Conservation (phyloP, 2,888 invertebrate genomes). For the Atrina japonica region DNA sequence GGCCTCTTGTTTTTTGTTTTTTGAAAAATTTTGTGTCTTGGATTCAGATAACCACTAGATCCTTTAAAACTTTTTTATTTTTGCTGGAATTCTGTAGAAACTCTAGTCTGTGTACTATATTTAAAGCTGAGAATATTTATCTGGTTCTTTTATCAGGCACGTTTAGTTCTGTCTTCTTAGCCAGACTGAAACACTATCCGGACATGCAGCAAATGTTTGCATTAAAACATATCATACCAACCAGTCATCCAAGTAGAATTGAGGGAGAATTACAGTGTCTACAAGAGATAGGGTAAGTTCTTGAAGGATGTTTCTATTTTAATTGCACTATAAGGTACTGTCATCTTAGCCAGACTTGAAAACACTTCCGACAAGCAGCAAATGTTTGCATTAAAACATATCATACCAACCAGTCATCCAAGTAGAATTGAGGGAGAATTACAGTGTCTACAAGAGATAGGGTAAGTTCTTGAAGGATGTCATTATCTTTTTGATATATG, state of each 20-base stretch:
- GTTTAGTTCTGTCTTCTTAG: slow-evolving; percentile 92
- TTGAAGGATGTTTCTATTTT: no score
- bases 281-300: slow-evolving; percentile 81
- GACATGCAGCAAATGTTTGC: slow-evolving; percentile 84
- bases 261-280: slow-evolving; percentile 91
- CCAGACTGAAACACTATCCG: slow-evolving; percentile 83
- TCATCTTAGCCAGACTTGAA: slow-evolving; percentile 88
- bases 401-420: slow-evolving; percentile 93
- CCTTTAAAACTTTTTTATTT: slow-evolving; percentile 5
- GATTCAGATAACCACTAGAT: no score
- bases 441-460: slow-evolving; percentile 85
- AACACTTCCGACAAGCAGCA: slow-evolving; percentile 77
- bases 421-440: slow-evolving; percentile 90
- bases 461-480: no score
- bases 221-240: slow-evolving; percentile 92
- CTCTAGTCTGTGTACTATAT: no score
- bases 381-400: slow-evolving; percentile 90
- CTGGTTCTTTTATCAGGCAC: slow-evolving; percentile 84
- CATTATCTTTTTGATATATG: no score
- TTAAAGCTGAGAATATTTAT: no score
- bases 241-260: slow-evolving; percentile 90
- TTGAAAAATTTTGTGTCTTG: no score
- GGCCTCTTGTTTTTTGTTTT: no score
- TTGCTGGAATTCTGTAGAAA: neutral
- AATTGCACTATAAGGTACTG: no score